A percentile compares a stretch with the other conserved stretches of the same genome.
These are phyloP conservation scores for Phalanger gymnotis DNA, from an alignment of 2,797 vertebrate genomes.

Conservation along the genomic window DNA sequence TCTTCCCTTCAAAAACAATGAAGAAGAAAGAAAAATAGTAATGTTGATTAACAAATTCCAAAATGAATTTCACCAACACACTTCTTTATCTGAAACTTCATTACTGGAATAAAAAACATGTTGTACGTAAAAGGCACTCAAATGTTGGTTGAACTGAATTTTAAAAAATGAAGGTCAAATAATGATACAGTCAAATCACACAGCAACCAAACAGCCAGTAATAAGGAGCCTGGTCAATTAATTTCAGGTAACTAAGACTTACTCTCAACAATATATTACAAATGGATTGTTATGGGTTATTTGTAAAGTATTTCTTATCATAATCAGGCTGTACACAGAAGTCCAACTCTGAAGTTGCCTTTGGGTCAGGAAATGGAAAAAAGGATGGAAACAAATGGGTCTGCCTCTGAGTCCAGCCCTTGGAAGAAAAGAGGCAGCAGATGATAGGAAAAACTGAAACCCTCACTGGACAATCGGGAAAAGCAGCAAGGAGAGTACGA, in stretches of 20 bases:
- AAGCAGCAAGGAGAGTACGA: not conserved
- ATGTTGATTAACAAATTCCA: not conserved
- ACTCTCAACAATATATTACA: not conserved
- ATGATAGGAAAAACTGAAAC: not conserved
- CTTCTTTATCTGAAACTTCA: not conserved
- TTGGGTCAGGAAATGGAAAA: not conserved
- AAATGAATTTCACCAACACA: not conserved
- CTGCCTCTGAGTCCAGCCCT: not conserved
- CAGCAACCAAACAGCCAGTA: not conserved
- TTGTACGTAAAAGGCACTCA: not conserved
- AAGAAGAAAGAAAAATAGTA: not conserved
- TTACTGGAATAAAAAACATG: not conserved
- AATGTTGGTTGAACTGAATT: not conserved
- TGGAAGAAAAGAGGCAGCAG: not conserved
- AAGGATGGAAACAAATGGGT: not conserved
- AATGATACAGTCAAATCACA: slow-evolving; percentile 18
- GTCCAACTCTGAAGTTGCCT: not conserved
- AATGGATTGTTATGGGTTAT: not conserved
- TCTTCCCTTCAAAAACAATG: not conserved
- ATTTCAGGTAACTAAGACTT: not conserved
- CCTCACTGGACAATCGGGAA: not conserved
- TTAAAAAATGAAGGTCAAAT: not conserved
- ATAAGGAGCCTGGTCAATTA: not conserved
- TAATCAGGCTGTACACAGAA: not conserved
- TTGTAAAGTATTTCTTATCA: not conserved